Percentiles rank a stretch among this genome's conserved stretches.
Conservation (phyloP, 2,797 vertebrate species). For the Hypotaenidia philippensis region DNA sequence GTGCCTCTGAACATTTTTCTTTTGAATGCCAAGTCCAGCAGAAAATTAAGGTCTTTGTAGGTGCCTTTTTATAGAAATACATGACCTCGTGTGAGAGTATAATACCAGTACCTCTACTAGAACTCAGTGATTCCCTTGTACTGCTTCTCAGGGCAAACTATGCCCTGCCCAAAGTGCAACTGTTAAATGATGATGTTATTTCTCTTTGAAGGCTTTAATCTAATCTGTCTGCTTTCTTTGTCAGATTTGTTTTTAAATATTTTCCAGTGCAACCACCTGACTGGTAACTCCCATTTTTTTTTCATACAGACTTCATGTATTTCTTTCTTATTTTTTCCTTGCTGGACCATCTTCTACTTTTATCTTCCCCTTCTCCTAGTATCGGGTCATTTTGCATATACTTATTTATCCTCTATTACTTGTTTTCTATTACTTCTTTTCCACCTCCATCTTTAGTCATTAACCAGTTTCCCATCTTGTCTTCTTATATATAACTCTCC, state of each 20-base stretch:
- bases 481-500: not conserved
- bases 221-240: not conserved
- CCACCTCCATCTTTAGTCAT: not conserved
- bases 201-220: not conserved
- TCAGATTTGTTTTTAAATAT: not conserved
- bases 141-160: not conserved
- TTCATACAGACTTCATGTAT: not conserved
- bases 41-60: not conserved
- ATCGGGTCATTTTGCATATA: not conserved
- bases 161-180: not conserved
- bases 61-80: not conserved
- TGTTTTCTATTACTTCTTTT: not conserved
- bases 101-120: not conserved
- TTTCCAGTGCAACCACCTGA: not conserved
- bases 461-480: not conserved
- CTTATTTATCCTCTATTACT: not conserved
- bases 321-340: not conserved
- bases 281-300: accelerated
- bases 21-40: not conserved
- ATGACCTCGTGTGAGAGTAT: not conserved
- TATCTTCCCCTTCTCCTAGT: not conserved
- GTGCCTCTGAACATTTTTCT: not conserved
- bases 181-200: not conserved
- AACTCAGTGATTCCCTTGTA: not conserved
- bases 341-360: not conserved